These are phyloP conservation scores for Thunnus albacares DNA, from an alignment of 2,797 vertebrate genomes.

Conservation along the genomic window DNA sequence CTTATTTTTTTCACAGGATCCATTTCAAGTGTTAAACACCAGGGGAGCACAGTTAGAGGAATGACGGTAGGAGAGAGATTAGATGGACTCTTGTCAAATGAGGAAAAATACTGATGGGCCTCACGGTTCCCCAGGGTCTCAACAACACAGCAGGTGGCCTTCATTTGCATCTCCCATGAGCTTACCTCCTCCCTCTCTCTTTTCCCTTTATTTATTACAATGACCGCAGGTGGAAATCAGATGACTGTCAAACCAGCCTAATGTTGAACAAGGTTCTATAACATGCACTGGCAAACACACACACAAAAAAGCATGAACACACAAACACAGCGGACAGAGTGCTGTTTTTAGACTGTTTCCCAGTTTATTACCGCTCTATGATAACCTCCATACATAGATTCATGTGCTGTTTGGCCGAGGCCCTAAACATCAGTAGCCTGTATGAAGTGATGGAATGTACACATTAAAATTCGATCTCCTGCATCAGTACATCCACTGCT, in stretches of 20 bases:
- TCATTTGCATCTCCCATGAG: constrained; percentile 74
- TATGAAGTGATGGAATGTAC: constrained; percentile 80
- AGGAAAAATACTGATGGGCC: constrained; percentile 57
- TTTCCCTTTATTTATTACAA: constrained; percentile 62
- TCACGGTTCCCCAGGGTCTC: constrained; percentile 53
- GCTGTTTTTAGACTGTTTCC: constrained; percentile 45
- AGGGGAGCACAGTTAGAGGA: constrained; percentile 51
- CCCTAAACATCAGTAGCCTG: constrained; percentile 76
- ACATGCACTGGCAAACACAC: constrained; percentile 9
- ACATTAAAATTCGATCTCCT: constrained; percentile 85
- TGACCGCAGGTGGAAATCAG: constrained; percentile 66
- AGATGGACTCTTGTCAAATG: constrained; percentile 66
- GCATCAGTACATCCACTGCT: constrained; percentile 81
- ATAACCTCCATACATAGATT: constrained; percentile 76
- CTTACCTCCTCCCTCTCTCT: constrained; percentile 26
- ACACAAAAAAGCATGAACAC: background rate
- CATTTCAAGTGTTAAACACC: constrained; percentile 56
- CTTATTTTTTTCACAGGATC: constrained; percentile 38
- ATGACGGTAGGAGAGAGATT: constrained; percentile 41
- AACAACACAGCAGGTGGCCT: constrained; percentile 63
- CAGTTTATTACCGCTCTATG: constrained; percentile 65
- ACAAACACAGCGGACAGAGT: constrained; percentile 16
- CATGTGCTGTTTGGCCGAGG: constrained; percentile 66
- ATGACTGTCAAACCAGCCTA: constrained; percentile 56
- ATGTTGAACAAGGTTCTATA: constrained; percentile 40